Base-by-base conservation (phyloP, 2,113 vertebrate species). In the Isichthys henryi region DNA sequence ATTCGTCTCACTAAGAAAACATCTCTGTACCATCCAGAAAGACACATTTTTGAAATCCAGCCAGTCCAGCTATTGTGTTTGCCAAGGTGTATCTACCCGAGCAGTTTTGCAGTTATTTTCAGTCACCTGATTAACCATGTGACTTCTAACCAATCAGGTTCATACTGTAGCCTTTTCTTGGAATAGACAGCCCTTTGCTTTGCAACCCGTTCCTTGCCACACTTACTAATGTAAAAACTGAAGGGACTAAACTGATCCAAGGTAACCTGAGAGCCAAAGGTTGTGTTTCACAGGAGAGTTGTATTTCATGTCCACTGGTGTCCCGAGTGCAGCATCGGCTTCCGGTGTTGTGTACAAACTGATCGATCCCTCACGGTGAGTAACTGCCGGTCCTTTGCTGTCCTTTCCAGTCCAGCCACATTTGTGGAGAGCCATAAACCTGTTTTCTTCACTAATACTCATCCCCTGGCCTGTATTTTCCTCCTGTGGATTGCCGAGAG, bases 321-420 rank as follows among this genome's bases (percentile, higher is more conserved):
- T 97, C 50, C 96, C 98, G 0, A 98, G 97, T 0, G 97, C 98
- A 43, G 97, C 96, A 0, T 96, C 97, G 5, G 93, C 96, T 0
- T 93, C 92, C 0, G 98, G 98, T 70, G 97, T 98, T 0, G 91
- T 99, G 90, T 99, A 99, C 94, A 99, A 99, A 93, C 94, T 99
- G 49, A 95, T 97, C 27, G 98, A 99, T 91, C 96, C 98, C 0
- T 99, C 98, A 77, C 96, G 98, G 98, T 99, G 95, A 93, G 94
- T 89, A 77, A 27, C 11, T 45, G 15, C 21, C 62, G 2, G 23
- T 3, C 50, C 21, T 2, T 9, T 50, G 1, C 35, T 0, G 21
- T 87, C 19, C 27, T 23, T 90, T 27, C 17, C 27, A 21, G 86
- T 39, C 31, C 52, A 13, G 27, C 86, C 83, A 9, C 46, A 13